Evolutionary conservation across 2,797 vertebrate species (phyloP).

Genomic region (Emys orbicularis): DNA sequence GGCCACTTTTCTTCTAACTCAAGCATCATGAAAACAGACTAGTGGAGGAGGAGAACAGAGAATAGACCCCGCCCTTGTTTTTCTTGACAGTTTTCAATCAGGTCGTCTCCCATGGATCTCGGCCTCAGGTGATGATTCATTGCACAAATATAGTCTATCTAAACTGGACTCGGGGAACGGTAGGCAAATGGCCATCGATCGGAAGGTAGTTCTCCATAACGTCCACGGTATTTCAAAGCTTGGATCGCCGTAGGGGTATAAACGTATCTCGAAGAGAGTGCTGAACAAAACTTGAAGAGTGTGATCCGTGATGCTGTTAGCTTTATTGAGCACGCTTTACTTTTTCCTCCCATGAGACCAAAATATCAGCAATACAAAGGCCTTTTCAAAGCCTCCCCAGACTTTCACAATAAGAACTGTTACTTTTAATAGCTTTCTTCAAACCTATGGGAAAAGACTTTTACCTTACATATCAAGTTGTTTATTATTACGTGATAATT

Average conservation of each 20-base stretch:
- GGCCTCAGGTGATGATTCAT: not conserved
- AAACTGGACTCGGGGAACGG: not conserved
- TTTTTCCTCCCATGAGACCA: not conserved
- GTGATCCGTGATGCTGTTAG: not conserved
- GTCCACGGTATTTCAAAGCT: not conserved
- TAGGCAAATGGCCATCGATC: not conserved
- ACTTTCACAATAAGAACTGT: not conserved
- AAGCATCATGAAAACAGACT: not conserved
- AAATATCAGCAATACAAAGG: not conserved
- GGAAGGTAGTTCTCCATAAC: rapidly evolving
- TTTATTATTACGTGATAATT: not conserved
- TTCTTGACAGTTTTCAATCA: not conserved
- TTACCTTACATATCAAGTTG: not conserved
- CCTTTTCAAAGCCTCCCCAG: not conserved
- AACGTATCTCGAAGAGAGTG: not conserved
- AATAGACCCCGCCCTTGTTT: not conserved
- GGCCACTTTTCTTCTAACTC: not conserved
- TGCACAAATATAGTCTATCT: not conserved
- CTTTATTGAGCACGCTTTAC: not conserved
- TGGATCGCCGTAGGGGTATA: not conserved
- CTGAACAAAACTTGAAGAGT: not conserved
- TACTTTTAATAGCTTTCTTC: not conserved
- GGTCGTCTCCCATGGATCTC: not conserved
- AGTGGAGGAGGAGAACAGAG: not conserved
- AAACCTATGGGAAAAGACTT: not conserved